Evolutionary conservation across 2,113 vertebrate genomes (phyloP).

Genomic region (Platichthys stellatus): DNA sequence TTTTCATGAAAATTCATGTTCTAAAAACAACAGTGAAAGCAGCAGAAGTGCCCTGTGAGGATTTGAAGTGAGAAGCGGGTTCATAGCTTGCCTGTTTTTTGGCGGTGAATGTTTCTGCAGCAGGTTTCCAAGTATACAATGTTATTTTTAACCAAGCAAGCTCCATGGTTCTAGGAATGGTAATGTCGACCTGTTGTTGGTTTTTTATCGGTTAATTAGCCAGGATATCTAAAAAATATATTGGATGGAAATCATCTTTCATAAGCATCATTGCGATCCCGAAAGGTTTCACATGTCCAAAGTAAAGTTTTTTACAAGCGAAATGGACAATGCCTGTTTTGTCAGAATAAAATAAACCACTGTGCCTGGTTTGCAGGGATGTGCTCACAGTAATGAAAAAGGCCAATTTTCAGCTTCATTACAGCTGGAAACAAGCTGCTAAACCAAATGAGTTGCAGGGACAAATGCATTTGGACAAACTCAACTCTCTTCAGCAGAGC

Average conservation of each 20-base stretch:
- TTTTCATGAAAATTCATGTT: slow-evolving; percentile 45
- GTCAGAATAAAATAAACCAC: not conserved
- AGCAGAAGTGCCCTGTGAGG: not conserved
- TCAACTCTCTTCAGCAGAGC: not conserved
- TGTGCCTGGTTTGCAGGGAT: not conserved
- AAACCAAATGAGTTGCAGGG: not conserved
- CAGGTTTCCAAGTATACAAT: not conserved
- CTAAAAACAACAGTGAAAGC: slow-evolving; percentile 37
- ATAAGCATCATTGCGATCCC: not conserved
- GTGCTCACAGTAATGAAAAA: not conserved
- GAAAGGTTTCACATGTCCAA: not conserved
- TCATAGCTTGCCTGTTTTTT: not conserved
- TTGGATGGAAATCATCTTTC: not conserved
- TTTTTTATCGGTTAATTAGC: not conserved
- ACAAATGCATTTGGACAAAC: not conserved
- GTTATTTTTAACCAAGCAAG: not conserved
- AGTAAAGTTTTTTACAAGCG: not conserved
- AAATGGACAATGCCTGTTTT: not conserved
- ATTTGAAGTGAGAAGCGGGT: slow-evolving; percentile 7
- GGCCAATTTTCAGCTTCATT: not conserved
- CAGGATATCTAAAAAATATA: not conserved
- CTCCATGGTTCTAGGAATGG: not conserved
- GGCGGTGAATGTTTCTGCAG: not conserved
- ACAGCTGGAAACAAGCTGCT: not conserved
- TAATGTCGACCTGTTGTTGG: too few relatives aligned